Evolutionary conservation across 2,888 invertebrate species (phyloP).

Genomic region (Cepaea hortensis): DNA sequence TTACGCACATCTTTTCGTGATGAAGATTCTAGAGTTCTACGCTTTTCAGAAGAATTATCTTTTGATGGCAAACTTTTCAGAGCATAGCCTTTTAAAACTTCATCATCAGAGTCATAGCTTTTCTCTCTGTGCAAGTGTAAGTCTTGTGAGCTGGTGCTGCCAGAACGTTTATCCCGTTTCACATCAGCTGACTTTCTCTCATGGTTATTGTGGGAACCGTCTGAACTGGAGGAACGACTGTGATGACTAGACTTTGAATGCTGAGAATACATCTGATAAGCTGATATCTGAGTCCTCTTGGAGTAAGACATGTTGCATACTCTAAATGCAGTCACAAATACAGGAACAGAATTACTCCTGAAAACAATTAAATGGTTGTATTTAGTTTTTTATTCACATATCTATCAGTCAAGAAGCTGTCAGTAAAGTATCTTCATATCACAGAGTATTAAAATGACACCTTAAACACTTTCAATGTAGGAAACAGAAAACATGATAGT

Average conservation of each 20-base stretch:
- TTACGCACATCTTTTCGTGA: background rate
- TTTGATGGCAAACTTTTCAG: conserved; percentile 10
- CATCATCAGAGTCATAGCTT: conserved; percentile 39
- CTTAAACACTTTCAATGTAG: too few relatives aligned
- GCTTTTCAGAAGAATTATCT: conserved; percentile 24
- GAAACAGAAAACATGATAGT: too few relatives aligned
- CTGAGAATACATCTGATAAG: conserved; percentile 36
- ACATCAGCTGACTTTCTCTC: background rate
- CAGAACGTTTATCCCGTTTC: background rate
- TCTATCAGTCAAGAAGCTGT: too few relatives aligned
- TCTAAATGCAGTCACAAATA: background rate
- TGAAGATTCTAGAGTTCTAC: conserved; percentile 6
- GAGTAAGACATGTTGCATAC: conserved; percentile 30
- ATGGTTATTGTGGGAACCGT: background rate
- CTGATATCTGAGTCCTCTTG: conserved; percentile 14
- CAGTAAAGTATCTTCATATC: too few relatives aligned
- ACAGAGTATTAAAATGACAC: too few relatives aligned
- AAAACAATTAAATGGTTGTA: background rate
- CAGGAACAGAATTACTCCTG: background rate
- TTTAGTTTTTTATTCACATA: too few relatives aligned
- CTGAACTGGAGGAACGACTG: conserved; percentile 13
- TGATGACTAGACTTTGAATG: conserved; percentile 18
- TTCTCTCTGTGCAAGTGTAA: background rate
- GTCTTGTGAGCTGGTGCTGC: background rate
- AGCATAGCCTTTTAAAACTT: conserved; percentile 21